phyloP scores from a whole-genome alignment of 2,113 vertebrate species.

The Halichoerus grypus region DNA sequence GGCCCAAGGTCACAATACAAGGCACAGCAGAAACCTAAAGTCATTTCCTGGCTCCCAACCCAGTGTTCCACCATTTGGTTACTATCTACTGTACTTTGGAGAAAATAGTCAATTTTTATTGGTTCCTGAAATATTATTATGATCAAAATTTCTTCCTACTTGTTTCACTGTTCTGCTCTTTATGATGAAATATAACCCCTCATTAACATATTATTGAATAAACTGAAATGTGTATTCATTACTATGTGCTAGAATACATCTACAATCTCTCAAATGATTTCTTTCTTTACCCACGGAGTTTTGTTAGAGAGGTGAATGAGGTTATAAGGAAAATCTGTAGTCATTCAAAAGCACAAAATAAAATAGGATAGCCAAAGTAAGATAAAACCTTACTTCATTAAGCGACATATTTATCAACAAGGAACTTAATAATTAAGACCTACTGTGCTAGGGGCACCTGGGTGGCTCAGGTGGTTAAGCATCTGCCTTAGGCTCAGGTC shows the following conservation, averaged over 20 bases:
- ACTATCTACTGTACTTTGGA: not conserved
- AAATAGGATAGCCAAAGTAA: not conserved
- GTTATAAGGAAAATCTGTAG: not conserved
- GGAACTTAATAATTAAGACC: not conserved
- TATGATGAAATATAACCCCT: not conserved
- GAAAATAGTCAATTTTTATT: not conserved
- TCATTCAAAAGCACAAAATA: not conserved
- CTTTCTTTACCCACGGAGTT: not conserved
- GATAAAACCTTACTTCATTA: not conserved
- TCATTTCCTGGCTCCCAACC: not conserved
- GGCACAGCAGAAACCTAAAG: not conserved
- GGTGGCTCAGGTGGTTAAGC: not conserved
- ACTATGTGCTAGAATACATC: not conserved
- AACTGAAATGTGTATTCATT: not conserved
- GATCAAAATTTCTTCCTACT: not conserved
- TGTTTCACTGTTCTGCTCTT: not conserved
- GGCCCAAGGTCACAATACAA: not conserved
- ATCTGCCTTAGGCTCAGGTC: not conserved
- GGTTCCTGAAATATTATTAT: constrained; percentile 17
- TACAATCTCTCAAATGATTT: not conserved
- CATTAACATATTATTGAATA: not conserved
- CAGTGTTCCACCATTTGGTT: not conserved
- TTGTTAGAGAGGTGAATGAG: not conserved
- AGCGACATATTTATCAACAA: not conserved
- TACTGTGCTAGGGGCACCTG: not conserved